These are phyloP conservation scores for Halcyon senegalensis DNA, from an alignment of 2,113 vertebrate genomes.

Conservation along the genomic window DNA sequence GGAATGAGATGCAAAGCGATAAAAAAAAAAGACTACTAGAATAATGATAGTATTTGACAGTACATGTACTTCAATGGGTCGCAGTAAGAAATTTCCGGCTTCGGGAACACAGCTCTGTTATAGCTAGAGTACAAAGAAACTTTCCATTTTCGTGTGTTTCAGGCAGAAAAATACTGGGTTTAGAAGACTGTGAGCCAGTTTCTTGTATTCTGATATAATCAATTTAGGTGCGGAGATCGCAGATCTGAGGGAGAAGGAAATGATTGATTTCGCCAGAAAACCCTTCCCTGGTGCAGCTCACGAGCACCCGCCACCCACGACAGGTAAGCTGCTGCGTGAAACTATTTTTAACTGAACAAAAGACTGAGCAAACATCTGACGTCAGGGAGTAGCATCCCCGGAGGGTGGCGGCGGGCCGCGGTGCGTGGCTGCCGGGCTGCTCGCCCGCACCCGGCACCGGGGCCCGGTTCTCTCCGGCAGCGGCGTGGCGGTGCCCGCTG, in stretches of 20 bases:
- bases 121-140: neutral
- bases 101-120: neutral
- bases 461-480: neutral
- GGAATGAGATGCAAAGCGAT: neutral
- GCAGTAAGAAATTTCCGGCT: neutral
- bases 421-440: neutral
- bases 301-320: neutral
- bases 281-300: neutral
- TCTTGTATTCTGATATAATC: neutral
- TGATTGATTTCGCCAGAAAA: neutral
- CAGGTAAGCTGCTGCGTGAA: slow-evolving; percentile 39
- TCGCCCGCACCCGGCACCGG: neutral
- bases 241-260: neutral
- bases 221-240: neutral
- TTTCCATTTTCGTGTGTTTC: neutral
- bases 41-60: neutral
- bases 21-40: neutral
- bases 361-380: slow-evolving; percentile 7
- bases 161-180: neutral
- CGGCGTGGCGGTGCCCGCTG: neutral
- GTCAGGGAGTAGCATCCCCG: neutral
- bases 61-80: neutral
- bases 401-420: neutral
- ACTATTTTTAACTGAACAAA: slow-evolving; percentile 56
- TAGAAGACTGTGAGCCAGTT: neutral